A percentile compares a stretch with the other conserved stretches of the same genome.
These are phyloP conservation scores for Antheraea pernyi DNA, from an alignment of 1,140 invertebrate species.

Conservation along the genomic window DNA sequence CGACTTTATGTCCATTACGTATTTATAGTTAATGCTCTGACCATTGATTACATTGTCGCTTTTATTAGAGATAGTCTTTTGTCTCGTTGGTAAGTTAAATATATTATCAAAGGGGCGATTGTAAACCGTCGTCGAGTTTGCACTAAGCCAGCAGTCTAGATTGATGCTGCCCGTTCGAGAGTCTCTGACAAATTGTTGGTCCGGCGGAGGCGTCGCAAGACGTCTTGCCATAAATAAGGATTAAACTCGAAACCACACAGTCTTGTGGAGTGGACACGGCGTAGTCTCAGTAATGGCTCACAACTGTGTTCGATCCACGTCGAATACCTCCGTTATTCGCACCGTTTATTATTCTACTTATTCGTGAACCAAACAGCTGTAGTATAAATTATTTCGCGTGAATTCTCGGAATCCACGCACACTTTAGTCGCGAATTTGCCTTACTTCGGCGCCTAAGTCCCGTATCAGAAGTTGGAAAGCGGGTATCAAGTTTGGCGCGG, in stretches of 20 bases:
- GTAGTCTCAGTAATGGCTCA: slow-evolving; percentile 50
- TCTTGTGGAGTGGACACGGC: slow-evolving; percentile 59
- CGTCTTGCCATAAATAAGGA: slow-evolving; percentile 77
- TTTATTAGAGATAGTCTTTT: slow-evolving; percentile 32
- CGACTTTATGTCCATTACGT: slow-evolving; percentile 51
- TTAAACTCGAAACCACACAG: slow-evolving; percentile 64
- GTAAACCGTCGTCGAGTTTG: slow-evolving; percentile 31
- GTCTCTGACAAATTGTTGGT: slow-evolving; percentile 70
- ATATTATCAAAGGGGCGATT: slow-evolving; percentile 15
- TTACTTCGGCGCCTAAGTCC: slow-evolving; percentile 69
- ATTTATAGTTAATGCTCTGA: slow-evolving; percentile 41
- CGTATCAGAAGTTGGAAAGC: slow-evolving; percentile 71
- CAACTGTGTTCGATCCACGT: slow-evolving; percentile 34
- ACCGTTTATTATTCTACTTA: too few relatives aligned
- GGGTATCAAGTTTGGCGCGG: slow-evolving; percentile 60
- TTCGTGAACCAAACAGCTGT: slow-evolving; percentile 12
- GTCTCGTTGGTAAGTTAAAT: slow-evolving; percentile 28
- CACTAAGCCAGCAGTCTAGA: slow-evolving; percentile 53
- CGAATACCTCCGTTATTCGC: slow-evolving; percentile 38
- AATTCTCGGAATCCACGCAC: slow-evolving; percentile 17
- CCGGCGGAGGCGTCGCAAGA: slow-evolving; percentile 59
- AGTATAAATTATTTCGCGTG: slow-evolving; percentile 20
- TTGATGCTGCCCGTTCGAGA: slow-evolving; percentile 58
- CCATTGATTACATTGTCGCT: slow-evolving; percentile 44
- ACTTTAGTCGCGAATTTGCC: slow-evolving; percentile 60